phyloP scores from a whole-genome alignment of 2,888 invertebrate genomes.

The Notodonta ziczac region DNA sequence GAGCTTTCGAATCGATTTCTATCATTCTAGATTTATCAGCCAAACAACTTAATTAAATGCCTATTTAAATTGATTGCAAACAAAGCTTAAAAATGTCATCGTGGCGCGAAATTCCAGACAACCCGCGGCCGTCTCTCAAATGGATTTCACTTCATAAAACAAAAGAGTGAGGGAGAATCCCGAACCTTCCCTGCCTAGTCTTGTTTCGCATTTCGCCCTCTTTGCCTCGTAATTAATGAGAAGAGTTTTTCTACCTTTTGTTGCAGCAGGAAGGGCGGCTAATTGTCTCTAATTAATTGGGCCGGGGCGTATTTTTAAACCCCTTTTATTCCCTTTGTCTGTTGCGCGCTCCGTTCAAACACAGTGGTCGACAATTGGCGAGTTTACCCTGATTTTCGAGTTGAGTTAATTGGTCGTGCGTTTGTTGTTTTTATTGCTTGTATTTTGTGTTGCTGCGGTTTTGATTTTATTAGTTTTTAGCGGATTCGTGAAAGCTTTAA shows the following conservation, averaged over 20 bases:
- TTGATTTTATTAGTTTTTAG: background rate
- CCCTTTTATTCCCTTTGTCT: conserved; percentile 70
- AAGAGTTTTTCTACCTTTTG: conserved; percentile 82
- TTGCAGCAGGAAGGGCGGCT: conserved; percentile 75
- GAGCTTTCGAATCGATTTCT: too few species aligned
- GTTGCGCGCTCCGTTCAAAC: conserved; percentile 50
- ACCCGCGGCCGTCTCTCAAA: conserved; percentile 51
- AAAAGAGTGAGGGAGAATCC: conserved; percentile 54
- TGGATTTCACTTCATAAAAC: conserved; percentile 45
- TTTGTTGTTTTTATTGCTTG: conserved; percentile 21
- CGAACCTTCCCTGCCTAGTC: conserved; percentile 42
- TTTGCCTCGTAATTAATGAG: conserved; percentile 74
- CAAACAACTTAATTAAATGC: background rate
- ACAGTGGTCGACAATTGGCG: conserved; percentile 51
- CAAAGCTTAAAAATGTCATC: background rate
- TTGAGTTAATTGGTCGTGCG: conserved; percentile 63
- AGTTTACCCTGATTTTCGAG: conserved; percentile 56
- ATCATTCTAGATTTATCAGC: too few species aligned
- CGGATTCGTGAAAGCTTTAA: too few species aligned
- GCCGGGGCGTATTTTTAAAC: conserved; percentile 74
- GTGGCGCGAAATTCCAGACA: conserved; percentile 14
- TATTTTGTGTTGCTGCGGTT: background rate
- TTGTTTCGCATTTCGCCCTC: conserved; percentile 47
- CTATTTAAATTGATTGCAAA: background rate
- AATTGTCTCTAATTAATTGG: conserved; percentile 83